Conservation (phyloP, 2,888 invertebrate species). For the Hoplodrina blanda region DNA sequence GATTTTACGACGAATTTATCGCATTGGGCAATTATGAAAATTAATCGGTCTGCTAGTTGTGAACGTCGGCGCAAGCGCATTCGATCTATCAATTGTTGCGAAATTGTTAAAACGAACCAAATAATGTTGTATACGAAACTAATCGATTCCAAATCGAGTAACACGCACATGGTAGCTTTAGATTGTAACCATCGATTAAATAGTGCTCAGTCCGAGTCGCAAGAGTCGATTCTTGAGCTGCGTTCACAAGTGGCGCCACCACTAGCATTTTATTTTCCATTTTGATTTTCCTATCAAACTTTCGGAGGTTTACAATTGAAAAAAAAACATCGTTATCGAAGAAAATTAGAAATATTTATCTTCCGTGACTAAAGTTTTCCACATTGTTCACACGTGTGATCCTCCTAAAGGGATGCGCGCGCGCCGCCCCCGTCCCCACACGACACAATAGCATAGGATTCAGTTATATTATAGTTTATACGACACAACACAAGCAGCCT, state of each 20-base stretch:
- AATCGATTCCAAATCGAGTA: slow-evolving; percentile 52
- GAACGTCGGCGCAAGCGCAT: slow-evolving; percentile 45
- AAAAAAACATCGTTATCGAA: slow-evolving; percentile 83
- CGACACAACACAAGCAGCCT: slow-evolving; percentile 82
- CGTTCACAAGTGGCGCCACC: slow-evolving; percentile 70
- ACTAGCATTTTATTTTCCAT: slow-evolving; percentile 78
- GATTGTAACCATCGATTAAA: slow-evolving; percentile 36
- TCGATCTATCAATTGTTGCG: slow-evolving; percentile 11
- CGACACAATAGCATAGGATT: slow-evolving; percentile 78
- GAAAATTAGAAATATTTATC: slow-evolving; percentile 82
- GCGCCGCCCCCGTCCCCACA: slow-evolving; percentile 75
- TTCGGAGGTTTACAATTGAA: slow-evolving; percentile 88
- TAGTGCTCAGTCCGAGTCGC: slow-evolving; percentile 17
- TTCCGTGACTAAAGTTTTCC: slow-evolving; percentile 84
- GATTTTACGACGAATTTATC: slow-evolving; percentile 80
- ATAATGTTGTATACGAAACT: slow-evolving; percentile 59
- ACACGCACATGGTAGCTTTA: slow-evolving; percentile 36
- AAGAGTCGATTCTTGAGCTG: slow-evolving; percentile 24
- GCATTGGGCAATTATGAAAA: slow-evolving; percentile 87
- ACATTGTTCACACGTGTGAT: slow-evolving; percentile 78
- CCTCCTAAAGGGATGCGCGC: slow-evolving; percentile 79
- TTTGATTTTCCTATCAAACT: slow-evolving; percentile 90
- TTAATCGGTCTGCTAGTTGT: slow-evolving; percentile 73
- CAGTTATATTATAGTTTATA: slow-evolving; percentile 74
- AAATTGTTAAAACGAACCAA: slow-evolving; percentile 50